Evolutionary conservation across 1,140 invertebrate species (phyloP).

Genomic region (Listronotus oregonensis): DNA sequence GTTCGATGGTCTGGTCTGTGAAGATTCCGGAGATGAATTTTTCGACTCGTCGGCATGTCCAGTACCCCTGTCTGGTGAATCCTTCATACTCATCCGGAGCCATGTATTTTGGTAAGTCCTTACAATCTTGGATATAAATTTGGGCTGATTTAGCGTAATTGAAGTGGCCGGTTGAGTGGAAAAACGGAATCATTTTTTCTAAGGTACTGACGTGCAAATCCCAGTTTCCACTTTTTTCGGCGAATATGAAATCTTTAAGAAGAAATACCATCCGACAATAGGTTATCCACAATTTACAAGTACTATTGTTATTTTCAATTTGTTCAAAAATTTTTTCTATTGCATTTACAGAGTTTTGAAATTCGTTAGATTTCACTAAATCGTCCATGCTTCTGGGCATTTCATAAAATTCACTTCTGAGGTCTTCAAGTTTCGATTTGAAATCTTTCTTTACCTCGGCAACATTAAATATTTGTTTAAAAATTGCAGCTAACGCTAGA

Average conservation of each 20-base stretch:
- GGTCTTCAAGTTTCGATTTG: no score
- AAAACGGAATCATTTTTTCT: constrained; percentile 54
- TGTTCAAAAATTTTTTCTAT: constrained; percentile 32
- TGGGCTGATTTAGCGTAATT: constrained; percentile 57
- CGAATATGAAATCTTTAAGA: constrained; percentile 46
- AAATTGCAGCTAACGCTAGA: no score
- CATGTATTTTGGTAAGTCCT: constrained; percentile 43
- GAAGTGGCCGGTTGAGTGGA: constrained; percentile 57
- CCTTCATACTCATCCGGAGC: constrained; percentile 14
- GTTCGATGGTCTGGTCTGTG: constrained; percentile 56
- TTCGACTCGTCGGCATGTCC: constrained; percentile 51
- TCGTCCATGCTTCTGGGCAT: no score
- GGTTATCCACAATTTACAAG: constrained; percentile 49
- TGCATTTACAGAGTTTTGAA: background rate
- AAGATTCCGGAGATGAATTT: constrained; percentile 56
- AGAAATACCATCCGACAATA: constrained; percentile 49
- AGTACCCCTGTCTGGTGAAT: constrained; percentile 39
- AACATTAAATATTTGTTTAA: no score
- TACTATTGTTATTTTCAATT: constrained; percentile 34
- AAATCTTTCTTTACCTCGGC: no score
- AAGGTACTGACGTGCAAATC: constrained; percentile 48
- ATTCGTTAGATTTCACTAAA: no score
- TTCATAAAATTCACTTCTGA: no score
- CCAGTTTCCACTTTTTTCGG: constrained; percentile 50
- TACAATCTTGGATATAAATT: constrained; percentile 58